Evolutionary conservation across 2,113 vertebrate genomes (phyloP).

Genomic region (Echinops telfairi): DNA sequence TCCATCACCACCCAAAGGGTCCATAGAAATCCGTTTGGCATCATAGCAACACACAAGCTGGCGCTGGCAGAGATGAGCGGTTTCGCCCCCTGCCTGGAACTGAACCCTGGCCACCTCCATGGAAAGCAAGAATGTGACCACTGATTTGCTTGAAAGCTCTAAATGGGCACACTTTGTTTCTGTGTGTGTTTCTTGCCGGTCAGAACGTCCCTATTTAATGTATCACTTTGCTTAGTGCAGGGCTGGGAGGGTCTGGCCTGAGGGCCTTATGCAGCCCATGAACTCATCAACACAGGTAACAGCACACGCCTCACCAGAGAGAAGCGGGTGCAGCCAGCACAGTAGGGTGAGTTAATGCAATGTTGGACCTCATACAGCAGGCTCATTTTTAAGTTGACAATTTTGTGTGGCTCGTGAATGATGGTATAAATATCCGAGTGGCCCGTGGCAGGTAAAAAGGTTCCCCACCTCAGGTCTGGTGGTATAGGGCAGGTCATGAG

Average conservation of each 20-base stretch:
- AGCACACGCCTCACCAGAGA: no score
- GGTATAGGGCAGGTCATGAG: not conserved
- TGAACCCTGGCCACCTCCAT: not conserved
- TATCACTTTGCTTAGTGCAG: not conserved
- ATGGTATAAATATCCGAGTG: no score
- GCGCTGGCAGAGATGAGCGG: no score
- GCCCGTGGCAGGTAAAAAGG: no score
- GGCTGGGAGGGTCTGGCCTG: no score
- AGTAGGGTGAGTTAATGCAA: no score
- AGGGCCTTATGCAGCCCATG: no score
- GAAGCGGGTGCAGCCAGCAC: no score
- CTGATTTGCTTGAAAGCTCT: slow-evolving; percentile 23
- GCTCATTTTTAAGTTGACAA: no score
- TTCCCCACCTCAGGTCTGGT: not conserved
- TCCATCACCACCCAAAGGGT: not conserved
- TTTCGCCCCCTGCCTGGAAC: not conserved
- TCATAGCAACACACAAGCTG: not conserved
- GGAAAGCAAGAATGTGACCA: not conserved
- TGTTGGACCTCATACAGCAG: no score
- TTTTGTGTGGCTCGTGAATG: no score
- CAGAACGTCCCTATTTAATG: slow-evolving; percentile 30
- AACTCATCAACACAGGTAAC: no score
- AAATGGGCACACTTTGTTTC: slow-evolving; percentile 11
- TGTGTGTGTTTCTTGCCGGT: not conserved
- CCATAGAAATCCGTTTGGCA: not conserved